A percentile compares a stretch with the other conserved stretches of the same genome.
Evolutionary conservation across 53 echinoderm and acorn worm genomes (phyloP).

Genomic region (Paracentrotus lividus): DNA sequence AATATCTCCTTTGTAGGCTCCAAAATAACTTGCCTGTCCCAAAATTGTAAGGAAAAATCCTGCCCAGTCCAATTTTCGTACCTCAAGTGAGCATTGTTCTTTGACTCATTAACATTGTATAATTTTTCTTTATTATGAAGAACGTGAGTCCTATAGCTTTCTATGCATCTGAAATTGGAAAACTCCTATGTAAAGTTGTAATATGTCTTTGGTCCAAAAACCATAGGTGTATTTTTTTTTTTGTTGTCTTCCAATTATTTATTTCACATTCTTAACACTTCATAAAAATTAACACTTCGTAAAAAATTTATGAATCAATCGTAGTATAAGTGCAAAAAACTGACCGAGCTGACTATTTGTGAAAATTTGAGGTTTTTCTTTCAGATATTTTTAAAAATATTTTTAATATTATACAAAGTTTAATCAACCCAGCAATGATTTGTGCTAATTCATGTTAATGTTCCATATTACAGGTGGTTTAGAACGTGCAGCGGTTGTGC

Average conservation of each 20-base stretch:
- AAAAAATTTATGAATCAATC: background rate
- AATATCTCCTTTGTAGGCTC: constrained; percentile 25
- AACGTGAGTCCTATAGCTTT: too few species aligned
- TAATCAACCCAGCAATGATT: background rate
- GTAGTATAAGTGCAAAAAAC: constrained; percentile 25
- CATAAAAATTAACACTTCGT: background rate
- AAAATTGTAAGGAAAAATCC: background rate
- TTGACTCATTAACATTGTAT: too few species aligned
- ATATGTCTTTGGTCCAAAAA: too few species aligned
- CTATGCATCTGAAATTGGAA: too few species aligned
- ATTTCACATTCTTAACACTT: background rate
- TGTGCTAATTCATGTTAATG: constrained; percentile 9
- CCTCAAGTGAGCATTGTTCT: background rate
- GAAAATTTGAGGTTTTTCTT: background rate
- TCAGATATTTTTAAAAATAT: too few species aligned
- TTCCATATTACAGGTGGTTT: constrained; percentile 5
- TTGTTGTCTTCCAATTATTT: too few species aligned
- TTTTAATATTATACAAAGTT: background rate
- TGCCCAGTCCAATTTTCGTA: too few species aligned
- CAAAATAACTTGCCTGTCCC: constrained; percentile 36
- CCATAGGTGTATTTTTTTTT: too few species aligned
- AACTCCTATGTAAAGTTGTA: too few species aligned
- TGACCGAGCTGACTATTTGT: constrained; percentile 24
- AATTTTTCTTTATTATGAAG: too few species aligned
- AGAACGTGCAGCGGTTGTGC: constrained; percentile 4